Evolutionary conservation across 30 jellyfish, hydroid and myxozoan genomes (phyloP), one percentile per base, ranked within the genome.

Genomic region (Morbakka virulenta): DNA sequence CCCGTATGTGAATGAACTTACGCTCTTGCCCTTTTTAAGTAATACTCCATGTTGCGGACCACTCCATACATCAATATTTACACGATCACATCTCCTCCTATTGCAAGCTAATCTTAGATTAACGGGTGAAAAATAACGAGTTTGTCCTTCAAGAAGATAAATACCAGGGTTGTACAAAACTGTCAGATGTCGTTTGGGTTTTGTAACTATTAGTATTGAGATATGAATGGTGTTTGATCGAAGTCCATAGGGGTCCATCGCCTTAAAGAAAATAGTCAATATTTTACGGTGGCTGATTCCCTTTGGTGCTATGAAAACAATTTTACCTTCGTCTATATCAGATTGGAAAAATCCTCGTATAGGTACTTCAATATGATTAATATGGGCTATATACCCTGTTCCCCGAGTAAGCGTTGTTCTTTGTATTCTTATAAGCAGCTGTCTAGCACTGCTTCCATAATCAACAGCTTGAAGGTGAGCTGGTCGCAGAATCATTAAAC

Each of bases 331-430:
- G 80, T 82, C 70, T 4, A 82, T 72, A 51, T 24, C 36, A 0
- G 72, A 78, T 49, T 82, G 94, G 20, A 81, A 67, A 22, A 82
- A 11, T 12, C 86, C 94, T 23, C 72, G 85, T 2, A 82, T 49
- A 2, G 86, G 87, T 21, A 22, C 51, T 22, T 66, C 74, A 23
- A 84, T 83, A 69, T 69, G 31, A 4, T 70, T 79, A 25, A 72
- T 47, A 21, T 83, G 27, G 26, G 86, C 79, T 23, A 82, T 67
- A 33, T 26, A 73, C 50, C 94, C 94, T 20, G 69, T 79, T 6
- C 50, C 41, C 29, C 47, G 24, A 50, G 52, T 25, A n/a, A 52
- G 69, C 2, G 47, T 2, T 1, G 74, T 35, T 22, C 51, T 11
- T 6, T 73, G 17, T 27, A 82, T 24, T 35, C 53, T 82, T 35